A percentile compares a stretch with the other conserved stretches of the same genome.
These are phyloP conservation scores for Odontothrips loti DNA, from an alignment of 2,888 invertebrate species.

Conservation along the genomic window DNA sequence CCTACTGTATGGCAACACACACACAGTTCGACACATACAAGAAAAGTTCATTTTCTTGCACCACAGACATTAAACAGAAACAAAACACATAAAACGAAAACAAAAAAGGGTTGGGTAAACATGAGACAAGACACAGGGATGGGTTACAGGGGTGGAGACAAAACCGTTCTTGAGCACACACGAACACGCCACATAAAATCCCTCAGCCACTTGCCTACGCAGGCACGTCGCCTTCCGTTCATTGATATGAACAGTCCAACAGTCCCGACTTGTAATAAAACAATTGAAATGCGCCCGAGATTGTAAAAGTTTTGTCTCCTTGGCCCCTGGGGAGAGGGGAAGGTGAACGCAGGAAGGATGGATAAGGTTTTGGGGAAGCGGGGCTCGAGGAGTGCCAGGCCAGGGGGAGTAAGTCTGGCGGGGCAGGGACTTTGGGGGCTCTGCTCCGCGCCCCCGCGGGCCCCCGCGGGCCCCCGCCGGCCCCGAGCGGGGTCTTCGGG, in stretches of 20 bases:
- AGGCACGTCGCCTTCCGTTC: not conserved
- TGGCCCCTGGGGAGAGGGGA: not conserved
- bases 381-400: not conserved
- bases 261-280: conserved; percentile 12
- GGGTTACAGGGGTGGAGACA: conserved; percentile 15
- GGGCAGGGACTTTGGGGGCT: not conserved
- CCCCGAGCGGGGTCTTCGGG: conserved; percentile 4
- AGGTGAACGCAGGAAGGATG: conserved; percentile 22
- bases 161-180: not conserved
- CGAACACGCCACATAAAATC: not conserved
- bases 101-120: conserved; percentile 40
- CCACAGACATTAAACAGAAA: conserved; percentile 37
- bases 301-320: conserved; percentile 21
- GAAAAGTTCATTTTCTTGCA: conserved; percentile 19
- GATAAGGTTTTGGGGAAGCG: conserved; percentile 8
- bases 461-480: not conserved
- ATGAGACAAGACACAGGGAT: conserved; percentile 37
- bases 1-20: conserved; percentile 27
- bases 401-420: not conserved
- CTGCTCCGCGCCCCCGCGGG: not conserved
- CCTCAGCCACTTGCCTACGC: not conserved
- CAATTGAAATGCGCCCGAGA: conserved; percentile 22
- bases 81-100: conserved; percentile 38
- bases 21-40: conserved; percentile 28
- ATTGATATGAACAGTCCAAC: conserved; percentile 7